Conservation (phyloP, 2,797 vertebrate species). For the Pseudomugil tenellus region DNA sequence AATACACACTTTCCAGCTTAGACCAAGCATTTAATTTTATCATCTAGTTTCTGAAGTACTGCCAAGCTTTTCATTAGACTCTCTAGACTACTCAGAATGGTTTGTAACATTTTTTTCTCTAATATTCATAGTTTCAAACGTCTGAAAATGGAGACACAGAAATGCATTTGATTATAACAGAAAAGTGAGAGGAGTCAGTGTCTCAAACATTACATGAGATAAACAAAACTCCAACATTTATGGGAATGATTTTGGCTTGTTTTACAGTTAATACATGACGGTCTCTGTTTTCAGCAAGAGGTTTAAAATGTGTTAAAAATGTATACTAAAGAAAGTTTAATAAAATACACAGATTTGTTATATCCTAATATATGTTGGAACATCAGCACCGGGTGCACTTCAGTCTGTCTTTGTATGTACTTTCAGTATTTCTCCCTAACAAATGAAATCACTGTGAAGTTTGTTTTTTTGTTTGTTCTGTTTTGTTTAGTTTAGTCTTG, state of each 20-base stretch:
- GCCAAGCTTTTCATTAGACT: constrained; percentile 1
- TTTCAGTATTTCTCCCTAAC: constrained; percentile 29
- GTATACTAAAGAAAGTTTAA: neutral
- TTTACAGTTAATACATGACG: constrained; percentile 14
- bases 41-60: neutral
- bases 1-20: constrained; percentile 1
- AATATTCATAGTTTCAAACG: constrained; percentile 20
- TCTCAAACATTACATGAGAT: neutral
- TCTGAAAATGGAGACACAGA: constrained; percentile 32
- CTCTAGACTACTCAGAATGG: constrained; percentile 4
- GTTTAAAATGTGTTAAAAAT: constrained; percentile 4
- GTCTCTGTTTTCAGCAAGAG: constrained; percentile 9
- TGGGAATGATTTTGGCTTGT: constrained; percentile 44
- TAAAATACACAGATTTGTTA: constrained; percentile 6
- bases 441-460: constrained; percentile 32
- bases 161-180: constrained; percentile 13
- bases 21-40: neutral
- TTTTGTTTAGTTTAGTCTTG: neutral
- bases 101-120: constrained; percentile 15
- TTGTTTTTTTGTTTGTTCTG: neutral
- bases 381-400: constrained; percentile 7
- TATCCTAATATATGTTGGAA: constrained; percentile 8
- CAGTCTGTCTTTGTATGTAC: constrained; percentile 9
- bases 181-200: neutral
- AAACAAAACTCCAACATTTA: constrained; percentile 25